Base-by-base conservation (phyloP, 1,140 invertebrate genomes). In the Gonioctena quinquepunctata region DNA sequence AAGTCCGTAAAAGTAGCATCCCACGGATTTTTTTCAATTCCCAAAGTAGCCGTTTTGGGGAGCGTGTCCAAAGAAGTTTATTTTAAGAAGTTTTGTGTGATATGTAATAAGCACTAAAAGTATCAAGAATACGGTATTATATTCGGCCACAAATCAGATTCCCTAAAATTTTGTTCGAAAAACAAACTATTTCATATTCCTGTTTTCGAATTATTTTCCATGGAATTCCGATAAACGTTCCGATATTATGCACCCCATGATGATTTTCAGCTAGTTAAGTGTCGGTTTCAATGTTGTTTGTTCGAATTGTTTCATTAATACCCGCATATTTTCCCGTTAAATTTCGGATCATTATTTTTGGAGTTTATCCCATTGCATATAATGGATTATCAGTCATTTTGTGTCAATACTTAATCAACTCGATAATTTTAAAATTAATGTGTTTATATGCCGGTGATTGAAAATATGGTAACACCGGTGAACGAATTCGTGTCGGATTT, bases 291-390 rank as follows among this genome's bases (percentile, higher is more conserved):
- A 11, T n/a, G 13, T 42, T 68, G 68, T 69, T 69, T 69, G 63
- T 63, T 63, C 52, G 64, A 19, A 63, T 69, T 69, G 68, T 61
- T 61, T 64, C 61, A 64, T 69, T 69, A 56, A 64, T 69, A 57
- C 57, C 68, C 61, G 33, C 52, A 69, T 61, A 69, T 69, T 69
- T 70, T 21, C 23, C 28, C 28, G 28, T 61, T 61, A 19, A 61
- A 61, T 61, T 16, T 61, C 13, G 26, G 59, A 61, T 33, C 59
- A 61, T 61, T 61, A 61, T 61, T 61, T 61, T 61, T 61, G 59
- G 59, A 61, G 25, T 61, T 61, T 61, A 61, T 61, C 27, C 27
- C 52, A 56, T 56, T 56, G 52, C 52, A 8, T 56, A 4, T 56
- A 56, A 56, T 5, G 52, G 52, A 56, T 56, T 56, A 23, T 2